These are phyloP conservation scores for Luffia ferchaultella DNA, from an alignment of 2,888 invertebrate species.

Conservation along the genomic window DNA sequence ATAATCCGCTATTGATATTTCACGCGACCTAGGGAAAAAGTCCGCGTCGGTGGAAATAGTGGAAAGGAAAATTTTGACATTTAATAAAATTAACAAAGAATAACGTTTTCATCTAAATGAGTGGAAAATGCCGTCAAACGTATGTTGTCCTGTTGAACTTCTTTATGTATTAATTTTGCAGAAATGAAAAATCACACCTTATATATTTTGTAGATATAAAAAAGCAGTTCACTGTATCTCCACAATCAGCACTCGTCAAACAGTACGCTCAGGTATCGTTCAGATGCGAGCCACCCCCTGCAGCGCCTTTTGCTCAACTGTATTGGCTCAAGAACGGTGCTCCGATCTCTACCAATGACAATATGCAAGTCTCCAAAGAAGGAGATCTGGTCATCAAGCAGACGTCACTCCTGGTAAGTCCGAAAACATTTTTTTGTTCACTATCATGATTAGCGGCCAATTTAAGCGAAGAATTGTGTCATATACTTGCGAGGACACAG, in stretches of 20 bases:
- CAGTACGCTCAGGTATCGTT: slow-evolving; percentile 86
- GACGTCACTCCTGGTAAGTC: slow-evolving; percentile 72
- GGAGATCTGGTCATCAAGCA: slow-evolving; percentile 87
- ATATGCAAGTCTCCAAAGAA: slow-evolving; percentile 80
- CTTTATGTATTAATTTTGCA: too few species aligned
- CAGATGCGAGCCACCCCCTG: slow-evolving; percentile 87
- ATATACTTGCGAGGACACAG: too few species aligned
- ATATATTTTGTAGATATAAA: slow-evolving; percentile 87
- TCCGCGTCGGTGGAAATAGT: too few species aligned
- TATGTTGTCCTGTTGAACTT: too few species aligned
- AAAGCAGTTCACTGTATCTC: slow-evolving; percentile 90
- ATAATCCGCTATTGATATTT: too few species aligned
- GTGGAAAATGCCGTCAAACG: too few species aligned
- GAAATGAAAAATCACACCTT: too few species aligned
- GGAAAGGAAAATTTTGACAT: too few species aligned
- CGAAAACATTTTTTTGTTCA: not conserved
- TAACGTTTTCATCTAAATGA: too few species aligned
- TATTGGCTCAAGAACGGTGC: slow-evolving; percentile 87
- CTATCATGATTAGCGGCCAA: not conserved
- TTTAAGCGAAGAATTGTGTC: not conserved
- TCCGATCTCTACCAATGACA: slow-evolving; percentile 69
- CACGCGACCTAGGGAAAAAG: too few species aligned
- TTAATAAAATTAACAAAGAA: too few species aligned
- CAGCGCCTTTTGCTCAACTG: slow-evolving; percentile 86
- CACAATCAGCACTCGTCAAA: slow-evolving; percentile 83